Percentiles rank a stretch among this genome's conserved stretches.
Evolutionary conservation across 2,797 vertebrate genomes (phyloP).

Genomic region (Silurus lanzhouensis): DNA sequence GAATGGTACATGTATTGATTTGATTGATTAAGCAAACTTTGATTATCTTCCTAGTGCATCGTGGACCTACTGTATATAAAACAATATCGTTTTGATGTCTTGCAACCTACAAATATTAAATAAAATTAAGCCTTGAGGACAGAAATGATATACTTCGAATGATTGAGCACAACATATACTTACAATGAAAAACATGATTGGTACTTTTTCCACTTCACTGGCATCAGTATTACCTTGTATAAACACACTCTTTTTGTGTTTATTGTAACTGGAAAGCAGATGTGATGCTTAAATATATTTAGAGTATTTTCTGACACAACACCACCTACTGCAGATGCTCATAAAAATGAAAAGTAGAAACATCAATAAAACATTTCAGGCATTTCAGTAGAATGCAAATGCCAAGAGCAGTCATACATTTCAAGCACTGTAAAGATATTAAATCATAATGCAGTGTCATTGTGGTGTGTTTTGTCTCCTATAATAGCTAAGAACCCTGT

Average conservation of each 20-base stretch:
- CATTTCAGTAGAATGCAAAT: slow-evolving; percentile 4
- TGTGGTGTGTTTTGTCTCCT: not conserved
- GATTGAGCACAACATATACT: not conserved
- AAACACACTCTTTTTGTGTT: not conserved
- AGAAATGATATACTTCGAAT: not conserved
- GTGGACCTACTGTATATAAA: not conserved
- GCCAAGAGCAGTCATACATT: slow-evolving; percentile 15
- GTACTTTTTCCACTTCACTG: not conserved
- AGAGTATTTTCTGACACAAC: not conserved
- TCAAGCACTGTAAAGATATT: slow-evolving; percentile 12
- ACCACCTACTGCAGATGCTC: not conserved
- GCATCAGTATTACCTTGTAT: not conserved
- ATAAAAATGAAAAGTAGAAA: slow-evolving; percentile 27
- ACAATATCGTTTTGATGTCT: not conserved
- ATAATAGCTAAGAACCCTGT: not conserved
- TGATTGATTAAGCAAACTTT: not conserved
- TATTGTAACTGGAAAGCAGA: slow-evolving; percentile 2
- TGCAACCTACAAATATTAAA: not conserved
- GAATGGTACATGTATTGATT: not conserved
- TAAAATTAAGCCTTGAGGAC: not conserved
- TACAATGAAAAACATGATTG: not conserved
- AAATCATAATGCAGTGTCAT: slow-evolving; percentile 19
- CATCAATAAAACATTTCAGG: slow-evolving; percentile 24
- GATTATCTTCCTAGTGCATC: not conserved
- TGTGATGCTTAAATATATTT: slow-evolving; percentile 1